phyloP scores from a whole-genome alignment of 2,797 vertebrate species.

The Schizopygopsis pylzovi region DNA sequence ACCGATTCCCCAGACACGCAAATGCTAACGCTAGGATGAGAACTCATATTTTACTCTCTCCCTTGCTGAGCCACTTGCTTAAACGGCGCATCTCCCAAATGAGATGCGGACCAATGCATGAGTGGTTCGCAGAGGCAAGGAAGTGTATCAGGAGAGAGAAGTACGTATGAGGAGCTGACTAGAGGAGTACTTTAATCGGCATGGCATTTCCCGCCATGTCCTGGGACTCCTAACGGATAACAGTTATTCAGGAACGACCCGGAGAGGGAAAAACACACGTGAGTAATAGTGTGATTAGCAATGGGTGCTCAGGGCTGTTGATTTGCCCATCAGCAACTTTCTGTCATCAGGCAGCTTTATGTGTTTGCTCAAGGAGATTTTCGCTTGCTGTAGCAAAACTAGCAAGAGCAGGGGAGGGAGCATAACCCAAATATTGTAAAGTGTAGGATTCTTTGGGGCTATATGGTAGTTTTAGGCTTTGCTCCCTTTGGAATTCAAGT shows the following conservation, averaged over 20 bases:
- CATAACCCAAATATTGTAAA: conserved; percentile 58
- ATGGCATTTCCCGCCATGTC: conserved; percentile 32
- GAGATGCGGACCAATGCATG: conserved; percentile 29
- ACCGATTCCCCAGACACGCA: conserved; percentile 53
- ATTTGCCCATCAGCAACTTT: conserved; percentile 61
- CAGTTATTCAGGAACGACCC: conserved; percentile 44
- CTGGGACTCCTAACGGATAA: conserved; percentile 44
- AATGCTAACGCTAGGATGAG: conserved; percentile 39
- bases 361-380: conserved; percentile 54
- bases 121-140: conserved; percentile 30
- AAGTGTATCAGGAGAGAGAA: conserved; percentile 10
- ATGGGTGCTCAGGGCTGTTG: conserved; percentile 55
- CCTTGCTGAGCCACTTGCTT: conserved; percentile 46
- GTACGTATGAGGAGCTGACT: conserved; percentile 12
- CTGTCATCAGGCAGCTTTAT: conserved; percentile 56
- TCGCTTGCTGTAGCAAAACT: conserved; percentile 50
- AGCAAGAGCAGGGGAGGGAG: conserved; percentile 38
- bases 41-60: conserved; percentile 50
- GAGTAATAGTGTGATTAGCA: conserved; percentile 56
- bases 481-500: conserved; percentile 13
- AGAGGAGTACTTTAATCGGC: conserved; percentile 38
- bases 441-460: conserved; percentile 43
- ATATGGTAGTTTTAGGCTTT: conserved; percentile 31
- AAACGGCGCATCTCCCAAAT: conserved; percentile 54
- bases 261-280: conserved; percentile 47